Conservation (phyloP, 2,113 vertebrate species). For the Megatriorchis doriae region DNA sequence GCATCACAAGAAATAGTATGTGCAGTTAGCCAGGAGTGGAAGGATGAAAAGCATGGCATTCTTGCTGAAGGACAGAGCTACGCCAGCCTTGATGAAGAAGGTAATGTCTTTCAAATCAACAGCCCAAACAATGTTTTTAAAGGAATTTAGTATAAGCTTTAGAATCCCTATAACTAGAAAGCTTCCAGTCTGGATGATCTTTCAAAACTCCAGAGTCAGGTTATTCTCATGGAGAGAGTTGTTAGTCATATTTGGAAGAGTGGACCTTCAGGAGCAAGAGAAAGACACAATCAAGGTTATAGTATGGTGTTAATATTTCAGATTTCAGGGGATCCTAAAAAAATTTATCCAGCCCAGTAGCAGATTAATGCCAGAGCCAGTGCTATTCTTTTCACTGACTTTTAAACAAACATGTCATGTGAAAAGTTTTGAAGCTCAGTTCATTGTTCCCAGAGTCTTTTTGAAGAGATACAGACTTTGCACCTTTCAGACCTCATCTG, state of each 20-base stretch:
- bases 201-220: background rate
- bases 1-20: conserved; percentile 92
- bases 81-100: conserved; percentile 93
- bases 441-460: background rate
- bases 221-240: background rate
- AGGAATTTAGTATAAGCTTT: background rate
- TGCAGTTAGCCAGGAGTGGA: conserved; percentile 79
- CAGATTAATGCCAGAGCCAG: background rate
- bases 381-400: background rate
- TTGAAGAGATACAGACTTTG: background rate
- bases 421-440: background rate
- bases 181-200: background rate
- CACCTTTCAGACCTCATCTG: background rate
- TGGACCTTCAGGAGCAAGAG: background rate
- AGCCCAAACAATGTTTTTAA: background rate
- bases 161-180: background rate
- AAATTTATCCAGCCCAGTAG: background rate
- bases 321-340: background rate
- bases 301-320: background rate
- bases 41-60: conserved; percentile 78
- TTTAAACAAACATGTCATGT: background rate
- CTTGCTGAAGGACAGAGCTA: conserved; percentile 87
- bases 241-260: background rate
- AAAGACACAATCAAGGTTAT: background rate
- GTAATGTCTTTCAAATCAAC: conserved; percentile 64